These are phyloP conservation scores for Calephelis virginiensis DNA, from an alignment of 1,140 invertebrate genomes.

Conservation along the genomic window DNA sequence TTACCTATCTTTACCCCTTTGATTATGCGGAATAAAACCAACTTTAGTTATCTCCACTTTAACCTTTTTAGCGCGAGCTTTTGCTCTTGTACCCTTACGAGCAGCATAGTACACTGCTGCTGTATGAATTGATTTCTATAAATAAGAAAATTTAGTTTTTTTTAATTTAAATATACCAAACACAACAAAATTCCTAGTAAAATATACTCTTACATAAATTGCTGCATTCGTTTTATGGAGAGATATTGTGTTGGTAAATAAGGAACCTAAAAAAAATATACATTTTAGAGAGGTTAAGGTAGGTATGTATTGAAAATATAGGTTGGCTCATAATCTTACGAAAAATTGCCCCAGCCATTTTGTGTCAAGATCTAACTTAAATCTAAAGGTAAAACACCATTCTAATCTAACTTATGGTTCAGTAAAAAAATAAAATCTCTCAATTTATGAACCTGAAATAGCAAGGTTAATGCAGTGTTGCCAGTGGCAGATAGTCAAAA, in stretches of 20 bases:
- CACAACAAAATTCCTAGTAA: not conserved
- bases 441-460: too few species aligned
- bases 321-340: not conserved
- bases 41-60: conserved; percentile 85
- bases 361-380: too few species aligned
- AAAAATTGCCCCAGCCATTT: conserved; percentile 3
- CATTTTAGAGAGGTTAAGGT: not conserved
- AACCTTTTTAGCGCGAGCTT: conserved; percentile 83
- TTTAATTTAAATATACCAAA: too few species aligned
- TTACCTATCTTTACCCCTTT: conserved; percentile 74
- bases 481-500: too few species aligned
- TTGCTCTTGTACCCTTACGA: conserved; percentile 81
- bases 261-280: conserved; percentile 4
- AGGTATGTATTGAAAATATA: not conserved
- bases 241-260: conserved; percentile 1
- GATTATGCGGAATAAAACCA: conserved; percentile 82
- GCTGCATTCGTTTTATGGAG: conserved; percentile 1
- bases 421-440: too few species aligned
- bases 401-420: too few species aligned
- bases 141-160: not conserved
- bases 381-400: too few species aligned
- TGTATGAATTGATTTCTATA: conserved; percentile 6
- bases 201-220: not conserved
- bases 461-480: too few species aligned
- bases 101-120: conserved; percentile 11